These are phyloP conservation scores for Diprion similis DNA, from an alignment of 1,140 invertebrate species.

Conservation along the genomic window DNA sequence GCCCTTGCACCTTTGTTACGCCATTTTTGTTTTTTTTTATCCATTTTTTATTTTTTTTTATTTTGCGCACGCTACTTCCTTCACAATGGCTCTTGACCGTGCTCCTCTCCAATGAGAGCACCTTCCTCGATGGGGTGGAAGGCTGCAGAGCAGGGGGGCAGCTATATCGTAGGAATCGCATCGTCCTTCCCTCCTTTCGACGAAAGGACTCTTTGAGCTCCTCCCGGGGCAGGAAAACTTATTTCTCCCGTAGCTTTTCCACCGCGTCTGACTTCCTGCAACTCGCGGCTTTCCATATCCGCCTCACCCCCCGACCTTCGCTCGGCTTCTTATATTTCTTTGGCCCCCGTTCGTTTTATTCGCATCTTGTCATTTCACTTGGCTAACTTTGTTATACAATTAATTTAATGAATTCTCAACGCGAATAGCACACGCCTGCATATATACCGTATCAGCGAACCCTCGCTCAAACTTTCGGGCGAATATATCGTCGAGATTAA, in stretches of 20 bases:
- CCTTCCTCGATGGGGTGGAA: too few relatives aligned
- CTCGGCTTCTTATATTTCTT: background rate
- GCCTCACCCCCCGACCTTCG: background rate
- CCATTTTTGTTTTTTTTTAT: too few relatives aligned
- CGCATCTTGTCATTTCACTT: background rate
- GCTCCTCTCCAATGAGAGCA: background rate
- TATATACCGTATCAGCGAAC: too few relatives aligned
- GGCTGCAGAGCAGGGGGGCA: background rate
- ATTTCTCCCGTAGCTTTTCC: background rate
- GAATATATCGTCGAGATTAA: too few relatives aligned
- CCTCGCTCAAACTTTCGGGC: too few relatives aligned
- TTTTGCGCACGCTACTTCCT: too few relatives aligned
- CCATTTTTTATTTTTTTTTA: too few relatives aligned
- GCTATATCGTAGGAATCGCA: background rate
- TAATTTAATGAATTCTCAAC: background rate
- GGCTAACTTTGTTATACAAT: background rate
- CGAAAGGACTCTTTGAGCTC: background rate
- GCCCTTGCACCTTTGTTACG: too few relatives aligned
- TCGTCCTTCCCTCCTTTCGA: background rate
- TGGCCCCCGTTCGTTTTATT: background rate
- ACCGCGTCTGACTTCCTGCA: background rate
- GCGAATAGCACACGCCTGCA: background rate
- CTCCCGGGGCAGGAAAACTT: background rate
- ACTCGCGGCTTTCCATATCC: background rate
- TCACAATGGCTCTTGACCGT: background rate